Percentiles rank a stretch among this genome's conserved stretches.
Conservation (phyloP, 2,113 vertebrate genomes). For the Orientallactaga bullata region DNA sequence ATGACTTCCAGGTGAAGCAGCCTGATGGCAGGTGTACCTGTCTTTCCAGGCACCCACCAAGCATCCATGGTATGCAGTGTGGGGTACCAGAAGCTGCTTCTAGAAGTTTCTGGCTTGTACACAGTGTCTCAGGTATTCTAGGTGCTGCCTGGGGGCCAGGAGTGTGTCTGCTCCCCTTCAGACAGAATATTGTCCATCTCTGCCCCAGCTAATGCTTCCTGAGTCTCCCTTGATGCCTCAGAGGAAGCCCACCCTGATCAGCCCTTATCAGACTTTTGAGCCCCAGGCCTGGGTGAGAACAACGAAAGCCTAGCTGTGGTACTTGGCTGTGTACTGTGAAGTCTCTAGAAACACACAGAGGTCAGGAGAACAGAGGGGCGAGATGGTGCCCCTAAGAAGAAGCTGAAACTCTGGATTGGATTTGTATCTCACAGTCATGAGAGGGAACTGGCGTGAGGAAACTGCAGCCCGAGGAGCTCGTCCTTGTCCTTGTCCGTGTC, state of each 20-base stretch:
- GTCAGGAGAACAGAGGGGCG: neutral
- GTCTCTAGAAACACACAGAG: neutral
- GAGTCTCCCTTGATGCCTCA: neutral
- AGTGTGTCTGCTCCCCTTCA: neutral
- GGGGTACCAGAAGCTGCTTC: neutral
- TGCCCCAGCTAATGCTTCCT: rapidly evolving
- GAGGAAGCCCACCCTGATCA: neutral
- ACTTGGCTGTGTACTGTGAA: neutral
- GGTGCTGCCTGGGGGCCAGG: rapidly evolving
- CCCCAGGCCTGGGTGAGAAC: neutral
- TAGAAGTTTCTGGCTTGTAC: neutral
- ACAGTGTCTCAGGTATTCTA: neutral
- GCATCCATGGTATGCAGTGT: rapidly evolving
- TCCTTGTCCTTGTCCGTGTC: no score
- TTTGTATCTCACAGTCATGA: neutral
- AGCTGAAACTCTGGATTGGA: neutral
- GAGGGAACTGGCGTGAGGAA: neutral
- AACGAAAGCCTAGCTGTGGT: neutral
- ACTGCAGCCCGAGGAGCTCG: neutral
- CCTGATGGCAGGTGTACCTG: neutral
- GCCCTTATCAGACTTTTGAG: neutral
- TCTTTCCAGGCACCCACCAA: rapidly evolving
- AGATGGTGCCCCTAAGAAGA: neutral
- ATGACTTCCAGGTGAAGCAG: no score
- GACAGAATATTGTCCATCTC: neutral